These are phyloP conservation scores for Oceanodroma leucorhoa DNA, from an alignment of 2,797 vertebrate species.

Conservation along the genomic window DNA sequence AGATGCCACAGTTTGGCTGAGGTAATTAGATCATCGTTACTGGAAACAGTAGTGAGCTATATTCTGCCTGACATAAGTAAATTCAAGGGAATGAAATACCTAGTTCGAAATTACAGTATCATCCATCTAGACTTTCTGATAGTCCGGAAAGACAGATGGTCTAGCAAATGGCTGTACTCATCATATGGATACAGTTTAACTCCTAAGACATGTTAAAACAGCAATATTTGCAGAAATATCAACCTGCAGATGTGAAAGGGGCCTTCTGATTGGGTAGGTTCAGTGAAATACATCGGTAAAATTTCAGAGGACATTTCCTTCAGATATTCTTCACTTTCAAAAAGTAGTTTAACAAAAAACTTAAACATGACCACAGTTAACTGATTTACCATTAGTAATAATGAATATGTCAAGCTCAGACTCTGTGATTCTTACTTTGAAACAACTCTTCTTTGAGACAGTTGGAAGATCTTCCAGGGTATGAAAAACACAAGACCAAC, in stretches of 20 bases:
- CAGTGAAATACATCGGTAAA: background rate
- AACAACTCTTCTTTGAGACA: background rate
- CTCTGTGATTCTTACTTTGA: background rate
- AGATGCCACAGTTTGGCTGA: background rate
- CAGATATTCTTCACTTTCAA: background rate
- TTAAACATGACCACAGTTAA: background rate
- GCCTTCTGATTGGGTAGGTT: background rate
- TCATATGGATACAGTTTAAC: background rate
- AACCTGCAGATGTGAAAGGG: background rate
- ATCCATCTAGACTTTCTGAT: slow-evolving; percentile 16
- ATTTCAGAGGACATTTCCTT: background rate
- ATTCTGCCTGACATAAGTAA: background rate
- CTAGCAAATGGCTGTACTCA: background rate
- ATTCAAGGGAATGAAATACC: background rate
- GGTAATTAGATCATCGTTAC: background rate
- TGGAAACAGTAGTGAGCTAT: background rate
- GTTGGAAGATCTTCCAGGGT: background rate
- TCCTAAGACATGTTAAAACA: background rate
- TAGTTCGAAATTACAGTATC: background rate
- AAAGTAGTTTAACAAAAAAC: background rate
- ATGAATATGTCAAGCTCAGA: background rate
- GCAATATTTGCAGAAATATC: slow-evolving; percentile 3
- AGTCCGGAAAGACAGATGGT: slow-evolving; percentile 13
- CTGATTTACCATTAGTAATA: background rate
- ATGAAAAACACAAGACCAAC: background rate